These are phyloP conservation scores for Neodiprion virginianus DNA, from an alignment of 1,140 invertebrate species.

Conservation along the genomic window DNA sequence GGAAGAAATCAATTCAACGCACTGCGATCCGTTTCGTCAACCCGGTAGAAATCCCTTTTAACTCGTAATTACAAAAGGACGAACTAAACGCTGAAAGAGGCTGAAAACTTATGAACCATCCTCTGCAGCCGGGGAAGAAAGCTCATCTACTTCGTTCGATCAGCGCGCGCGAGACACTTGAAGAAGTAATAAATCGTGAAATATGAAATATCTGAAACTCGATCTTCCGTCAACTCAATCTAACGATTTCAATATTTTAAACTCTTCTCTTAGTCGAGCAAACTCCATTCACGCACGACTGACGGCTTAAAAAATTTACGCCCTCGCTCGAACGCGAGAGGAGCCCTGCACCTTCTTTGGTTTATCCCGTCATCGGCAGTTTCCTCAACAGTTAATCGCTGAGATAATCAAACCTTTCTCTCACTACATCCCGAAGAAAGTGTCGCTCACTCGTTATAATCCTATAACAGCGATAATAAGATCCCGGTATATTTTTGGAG, in stretches of 20 bases:
- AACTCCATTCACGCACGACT: not conserved
- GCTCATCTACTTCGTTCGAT: not conserved
- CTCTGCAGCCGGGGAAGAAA: not conserved
- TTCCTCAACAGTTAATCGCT: not conserved
- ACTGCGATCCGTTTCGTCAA: not conserved
- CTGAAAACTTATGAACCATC: not conserved
- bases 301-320: conserved; percentile 2
- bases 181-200: conserved; percentile 1
- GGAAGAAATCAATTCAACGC: not conserved
- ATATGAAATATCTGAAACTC: not conserved
- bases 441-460: too few species aligned
- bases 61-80: not conserved
- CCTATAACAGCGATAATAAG: too few species aligned
- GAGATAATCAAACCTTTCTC: not conserved
- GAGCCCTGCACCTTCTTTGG: not conserved
- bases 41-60: not conserved
- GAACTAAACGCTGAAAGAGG: not conserved
- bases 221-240: not conserved
- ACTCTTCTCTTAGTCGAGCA: not conserved
- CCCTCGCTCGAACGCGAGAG: not conserved
- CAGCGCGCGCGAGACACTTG: not conserved
- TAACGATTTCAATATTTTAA: conserved; percentile 4
- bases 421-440: not conserved
- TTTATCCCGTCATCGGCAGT: not conserved
- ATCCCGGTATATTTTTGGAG: too few species aligned